phyloP scores from a whole-genome alignment of 1,140 invertebrate genomes.

The Glossosoma conforme region DNA sequence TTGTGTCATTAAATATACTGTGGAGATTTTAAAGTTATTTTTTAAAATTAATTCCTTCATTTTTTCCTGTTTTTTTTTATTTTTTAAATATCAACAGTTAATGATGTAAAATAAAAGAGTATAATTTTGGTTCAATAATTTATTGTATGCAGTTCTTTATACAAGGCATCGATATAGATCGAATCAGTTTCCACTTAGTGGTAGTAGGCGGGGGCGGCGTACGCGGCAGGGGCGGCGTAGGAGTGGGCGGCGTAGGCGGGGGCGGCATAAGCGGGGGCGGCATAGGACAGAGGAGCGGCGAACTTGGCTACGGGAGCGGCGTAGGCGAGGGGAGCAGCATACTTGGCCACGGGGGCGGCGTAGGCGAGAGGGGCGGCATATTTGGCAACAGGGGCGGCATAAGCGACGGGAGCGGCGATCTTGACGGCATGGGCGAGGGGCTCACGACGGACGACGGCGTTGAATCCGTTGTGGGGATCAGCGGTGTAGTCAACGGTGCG shows the following conservation, averaged over 20 bases:
- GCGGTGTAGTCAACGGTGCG: slow-evolving; percentile 62
- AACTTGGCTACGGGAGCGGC: slow-evolving; percentile 27
- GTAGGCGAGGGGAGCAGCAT: slow-evolving; percentile 26
- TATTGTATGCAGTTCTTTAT: too few relatives aligned
- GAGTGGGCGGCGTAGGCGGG: too few relatives aligned
- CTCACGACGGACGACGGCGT: slow-evolving; percentile 48
- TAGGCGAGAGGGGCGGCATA: slow-evolving; percentile 26
- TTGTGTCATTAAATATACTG: too few relatives aligned
- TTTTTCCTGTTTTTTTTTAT: too few relatives aligned
- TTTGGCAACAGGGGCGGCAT: slow-evolving; percentile 30
- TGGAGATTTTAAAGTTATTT: too few relatives aligned
- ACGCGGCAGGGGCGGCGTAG: slow-evolving; percentile 26
- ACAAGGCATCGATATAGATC: too few relatives aligned
- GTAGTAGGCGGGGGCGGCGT: slow-evolving; percentile 17
- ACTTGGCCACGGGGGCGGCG: slow-evolving; percentile 27
- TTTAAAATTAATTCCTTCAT: too few relatives aligned
- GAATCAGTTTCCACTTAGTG: too few relatives aligned
- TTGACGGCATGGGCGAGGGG: slow-evolving; percentile 33
- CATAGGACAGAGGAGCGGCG: slow-evolving; percentile 16
- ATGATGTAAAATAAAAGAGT: too few relatives aligned
- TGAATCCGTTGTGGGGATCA: slow-evolving; percentile 51
- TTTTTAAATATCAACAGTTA: too few relatives aligned
- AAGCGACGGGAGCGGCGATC: slow-evolving; percentile 13
- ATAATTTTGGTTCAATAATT: too few relatives aligned
- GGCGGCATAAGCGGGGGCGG: too few relatives aligned